Conservation (phyloP, 2,113 vertebrate genomes). For the Pelecanoides urinatrix region DNA sequence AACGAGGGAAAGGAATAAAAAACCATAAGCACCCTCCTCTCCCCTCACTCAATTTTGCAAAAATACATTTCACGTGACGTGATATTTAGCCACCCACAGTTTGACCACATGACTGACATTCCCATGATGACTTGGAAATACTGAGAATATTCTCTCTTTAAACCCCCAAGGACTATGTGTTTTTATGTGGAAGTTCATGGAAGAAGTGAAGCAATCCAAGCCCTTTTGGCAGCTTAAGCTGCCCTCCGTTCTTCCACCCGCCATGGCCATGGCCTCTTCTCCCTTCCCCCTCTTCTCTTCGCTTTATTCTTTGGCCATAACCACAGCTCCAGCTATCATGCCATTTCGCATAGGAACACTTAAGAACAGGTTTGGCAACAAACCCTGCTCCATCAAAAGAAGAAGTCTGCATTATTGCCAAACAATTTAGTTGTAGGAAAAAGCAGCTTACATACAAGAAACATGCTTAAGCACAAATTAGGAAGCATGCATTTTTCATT, state of each 20-base stretch:
- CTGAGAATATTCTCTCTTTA: not conserved
- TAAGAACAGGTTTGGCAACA: slow-evolving; percentile 9
- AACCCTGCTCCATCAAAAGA: not conserved
- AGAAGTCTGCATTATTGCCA: not conserved
- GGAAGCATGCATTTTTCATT: not conserved
- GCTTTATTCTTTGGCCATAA: not conserved
- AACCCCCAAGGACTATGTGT: not conserved
- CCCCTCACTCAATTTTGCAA: not conserved
- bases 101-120: not conserved
- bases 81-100: not conserved
- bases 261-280: not conserved
- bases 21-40: not conserved
- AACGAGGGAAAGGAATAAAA: not conserved
- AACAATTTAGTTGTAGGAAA: not conserved
- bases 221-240: not conserved
- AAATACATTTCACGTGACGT: not conserved
- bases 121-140: not conserved
- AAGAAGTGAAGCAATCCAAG: not conserved
- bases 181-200: not conserved
- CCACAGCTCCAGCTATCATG: not conserved
- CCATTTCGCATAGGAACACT: not conserved
- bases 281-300: not conserved
- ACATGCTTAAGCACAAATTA: not conserved
- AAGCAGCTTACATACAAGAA: not conserved
- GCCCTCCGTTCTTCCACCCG: not conserved